phyloP scores from a whole-genome alignment of 2,888 invertebrate genomes.

The Napeogenes inachia region DNA sequence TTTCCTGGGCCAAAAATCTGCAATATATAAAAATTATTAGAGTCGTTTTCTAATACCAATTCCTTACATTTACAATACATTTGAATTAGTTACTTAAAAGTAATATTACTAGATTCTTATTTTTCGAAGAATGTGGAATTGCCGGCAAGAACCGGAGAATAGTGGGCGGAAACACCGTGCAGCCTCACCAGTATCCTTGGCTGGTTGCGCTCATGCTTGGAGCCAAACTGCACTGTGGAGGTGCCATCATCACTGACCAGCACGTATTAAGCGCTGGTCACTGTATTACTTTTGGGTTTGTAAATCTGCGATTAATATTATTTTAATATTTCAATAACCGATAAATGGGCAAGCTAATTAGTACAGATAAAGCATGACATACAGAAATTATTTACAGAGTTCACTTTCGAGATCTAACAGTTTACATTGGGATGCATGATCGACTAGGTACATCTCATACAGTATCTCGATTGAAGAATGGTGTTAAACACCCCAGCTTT shows the following conservation, averaged over 20 bases:
- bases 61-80: not conserved
- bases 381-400: constrained; percentile 37
- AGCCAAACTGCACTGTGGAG: constrained; percentile 73
- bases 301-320: constrained; percentile 10
- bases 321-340: too few relatives aligned
- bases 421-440: constrained; percentile 74
- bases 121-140: constrained; percentile 58
- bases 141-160: constrained; percentile 69
- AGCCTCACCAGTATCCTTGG: constrained; percentile 77
- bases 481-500: constrained; percentile 70
- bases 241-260: constrained; percentile 75
- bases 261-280: constrained; percentile 78
- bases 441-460: constrained; percentile 52
- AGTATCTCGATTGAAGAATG: constrained; percentile 44
- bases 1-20: too few relatives aligned
- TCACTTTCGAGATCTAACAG: constrained; percentile 55
- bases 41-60: too few relatives aligned
- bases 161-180: constrained; percentile 71
- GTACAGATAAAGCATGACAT: not conserved
- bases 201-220: constrained; percentile 70
- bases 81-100: not conserved
- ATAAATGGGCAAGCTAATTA: too few relatives aligned
- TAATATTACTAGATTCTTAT: not conserved
- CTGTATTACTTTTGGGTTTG: constrained; percentile 75
- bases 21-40: too few relatives aligned